Evolutionary conservation across 1,140 invertebrate species (phyloP).

Genomic region (Laodelphax striatellus): DNA sequence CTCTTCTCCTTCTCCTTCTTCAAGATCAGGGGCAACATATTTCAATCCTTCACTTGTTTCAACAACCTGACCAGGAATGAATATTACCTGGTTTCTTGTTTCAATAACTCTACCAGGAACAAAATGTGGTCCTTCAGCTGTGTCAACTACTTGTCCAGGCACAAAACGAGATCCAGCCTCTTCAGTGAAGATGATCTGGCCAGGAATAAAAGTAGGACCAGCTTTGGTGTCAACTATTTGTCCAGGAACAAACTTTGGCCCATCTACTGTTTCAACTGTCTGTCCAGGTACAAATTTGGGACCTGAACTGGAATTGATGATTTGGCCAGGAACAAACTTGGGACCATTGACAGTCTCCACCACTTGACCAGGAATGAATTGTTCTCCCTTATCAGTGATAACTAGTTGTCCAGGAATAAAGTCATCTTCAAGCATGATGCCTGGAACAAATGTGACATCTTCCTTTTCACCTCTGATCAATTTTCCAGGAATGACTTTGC

Average conservation of each 20-base stretch:
- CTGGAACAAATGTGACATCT: conserved; percentile 53
- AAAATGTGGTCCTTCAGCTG: conserved; percentile 54
- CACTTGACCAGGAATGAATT: conserved; percentile 50
- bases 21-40: conserved; percentile 56
- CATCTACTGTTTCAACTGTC: conserved; percentile 52
- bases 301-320: conserved; percentile 52
- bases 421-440: conserved; percentile 48
- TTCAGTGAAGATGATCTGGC: conserved; percentile 58
- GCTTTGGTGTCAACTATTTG: conserved; percentile 59
- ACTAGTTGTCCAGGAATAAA: conserved; percentile 61
- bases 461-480: conserved; percentile 40
- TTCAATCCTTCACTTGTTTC: conserved; percentile 56
- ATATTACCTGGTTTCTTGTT: conserved; percentile 51
- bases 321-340: conserved; percentile 59
- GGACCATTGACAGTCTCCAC: conserved; percentile 40
- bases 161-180: conserved; percentile 57
- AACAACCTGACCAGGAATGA: conserved; percentile 57
- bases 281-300: conserved; percentile 59
- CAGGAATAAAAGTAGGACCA: conserved; percentile 59
- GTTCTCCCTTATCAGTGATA: conserved; percentile 52
- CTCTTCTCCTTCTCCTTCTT: conserved; percentile 39
- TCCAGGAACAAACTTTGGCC: conserved; percentile 54
- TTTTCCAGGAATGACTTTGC: conserved; percentile 53
- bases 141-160: conserved; percentile 61
- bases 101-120: conserved; percentile 59